These are phyloP conservation scores for Lucifuga dentata DNA, from an alignment of 2,113 vertebrate species.

Conservation along the genomic window DNA sequence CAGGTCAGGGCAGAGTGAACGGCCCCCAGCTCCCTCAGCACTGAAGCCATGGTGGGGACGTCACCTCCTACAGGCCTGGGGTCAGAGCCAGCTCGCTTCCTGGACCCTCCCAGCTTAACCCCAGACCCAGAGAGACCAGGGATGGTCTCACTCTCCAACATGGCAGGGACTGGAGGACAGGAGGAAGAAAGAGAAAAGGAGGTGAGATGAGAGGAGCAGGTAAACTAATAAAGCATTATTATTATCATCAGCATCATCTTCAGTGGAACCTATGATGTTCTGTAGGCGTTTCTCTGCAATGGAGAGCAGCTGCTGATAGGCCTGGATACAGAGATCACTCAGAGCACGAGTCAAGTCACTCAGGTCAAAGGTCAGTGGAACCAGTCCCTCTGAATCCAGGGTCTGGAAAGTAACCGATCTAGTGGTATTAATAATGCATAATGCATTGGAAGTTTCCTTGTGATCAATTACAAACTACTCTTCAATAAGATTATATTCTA, in stretches of 20 bases:
- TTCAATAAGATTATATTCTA: too few species aligned
- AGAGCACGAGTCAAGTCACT: slow-evolving; percentile 69
- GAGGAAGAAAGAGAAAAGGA: neutral
- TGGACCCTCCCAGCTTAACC: slow-evolving; percentile 47
- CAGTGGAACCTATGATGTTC: slow-evolving; percentile 78
- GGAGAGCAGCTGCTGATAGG: slow-evolving; percentile 86
- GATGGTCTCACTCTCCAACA: slow-evolving; percentile 86
- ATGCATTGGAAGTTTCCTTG: neutral
- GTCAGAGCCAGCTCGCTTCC: slow-evolving; percentile 67
- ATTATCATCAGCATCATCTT: neutral
- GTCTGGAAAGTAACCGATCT: slow-evolving; percentile 34
- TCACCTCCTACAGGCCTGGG: slow-evolving; percentile 37
- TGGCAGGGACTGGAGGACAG: slow-evolving; percentile 72
- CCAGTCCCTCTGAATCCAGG: slow-evolving; percentile 46
- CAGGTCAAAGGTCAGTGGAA: slow-evolving; percentile 64
- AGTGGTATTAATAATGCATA: neutral
- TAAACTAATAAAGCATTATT: neutral
- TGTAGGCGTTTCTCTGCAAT: slow-evolving; percentile 79
- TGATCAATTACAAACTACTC: too few species aligned
- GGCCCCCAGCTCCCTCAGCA: slow-evolving; percentile 80
- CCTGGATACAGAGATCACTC: slow-evolving; percentile 82
- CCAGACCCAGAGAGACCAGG: slow-evolving; percentile 71
- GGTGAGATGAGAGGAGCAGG: neutral
- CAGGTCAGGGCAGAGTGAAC: slow-evolving; percentile 61
- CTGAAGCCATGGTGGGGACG: slow-evolving; percentile 67